Percentiles rank a stretch among this genome's conserved stretches.
Evolutionary conservation across 2,113 vertebrate species (phyloP).

Genomic region (Malurus alboscapulatus): DNA sequence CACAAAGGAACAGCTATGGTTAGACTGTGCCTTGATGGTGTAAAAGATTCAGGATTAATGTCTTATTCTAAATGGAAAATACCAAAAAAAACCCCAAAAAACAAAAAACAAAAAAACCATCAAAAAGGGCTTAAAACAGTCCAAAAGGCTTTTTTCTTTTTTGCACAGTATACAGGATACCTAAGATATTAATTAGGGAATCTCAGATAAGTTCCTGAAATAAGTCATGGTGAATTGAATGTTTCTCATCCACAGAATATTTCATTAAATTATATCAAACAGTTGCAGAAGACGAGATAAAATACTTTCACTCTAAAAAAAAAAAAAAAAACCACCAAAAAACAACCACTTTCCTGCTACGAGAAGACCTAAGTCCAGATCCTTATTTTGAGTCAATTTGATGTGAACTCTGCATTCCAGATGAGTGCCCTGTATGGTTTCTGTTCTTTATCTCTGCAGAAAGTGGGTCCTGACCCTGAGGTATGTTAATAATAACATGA

Average conservation of each 20-base stretch:
- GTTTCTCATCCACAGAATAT: background rate
- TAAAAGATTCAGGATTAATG: background rate
- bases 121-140: background rate
- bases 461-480: background rate
- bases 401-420: background rate
- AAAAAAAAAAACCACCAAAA: too few species aligned
- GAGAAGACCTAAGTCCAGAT: background rate
- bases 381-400: background rate
- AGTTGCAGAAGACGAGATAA: background rate
- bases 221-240: background rate
- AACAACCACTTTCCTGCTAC: background rate
- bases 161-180: background rate
- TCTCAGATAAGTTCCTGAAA: background rate
- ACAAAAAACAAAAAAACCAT: background rate
- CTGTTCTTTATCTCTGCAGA: background rate
- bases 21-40: background rate
- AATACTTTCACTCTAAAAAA: background rate
- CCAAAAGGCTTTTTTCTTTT: background rate
- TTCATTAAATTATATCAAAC: background rate
- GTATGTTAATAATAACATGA: background rate
- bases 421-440: accelerated
- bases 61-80: background rate
- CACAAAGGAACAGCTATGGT: background rate
- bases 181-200: background rate
- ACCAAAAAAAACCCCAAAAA: accelerated